Base-by-base conservation (phyloP, 2,888 invertebrate species). In the Mycalesis mineus region DNA sequence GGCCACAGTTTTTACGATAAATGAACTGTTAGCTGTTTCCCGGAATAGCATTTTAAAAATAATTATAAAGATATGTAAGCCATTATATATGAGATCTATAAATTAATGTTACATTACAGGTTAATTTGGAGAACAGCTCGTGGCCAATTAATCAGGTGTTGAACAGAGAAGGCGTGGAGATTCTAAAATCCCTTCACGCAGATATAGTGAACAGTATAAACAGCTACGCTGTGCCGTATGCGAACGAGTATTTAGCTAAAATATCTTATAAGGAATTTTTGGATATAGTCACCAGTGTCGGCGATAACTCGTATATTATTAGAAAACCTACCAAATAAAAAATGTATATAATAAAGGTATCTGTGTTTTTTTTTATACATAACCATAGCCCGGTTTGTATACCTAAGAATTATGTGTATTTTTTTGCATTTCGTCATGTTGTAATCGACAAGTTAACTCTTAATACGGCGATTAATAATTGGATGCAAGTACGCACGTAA, bases 71-170 rank as follows among this genome's bases (percentile, higher is more conserved):
- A n/a, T n/a, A n/a, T n/a, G n/a, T n/a, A n/a, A n/a, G n/a, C 14
- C 13, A 36, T 31, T n/a, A 28, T 9, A 22, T 11, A 36, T n/a
- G n/a, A n/a, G n/a, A n/a, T n/a, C n/a, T n/a, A 22, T 22, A 22
- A 22, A 22, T 22, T 22, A 4, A 22, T 22, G 22, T 22, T 22
- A 5, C 22, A 22, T 22, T 22, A 22, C 60, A 79, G 79, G 71
- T 72, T 17, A 62, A 74, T 49, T 69, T 80, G 61, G 71, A 71
- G 51, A 68, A 70, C 55, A 75, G 75, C 52, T 74, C 78, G 0
- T 77, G 74, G 71, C 74, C 76, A 7, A 67, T 80, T 14, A 74
- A 74, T 48, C 63, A 68, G 36, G 61, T 79, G 13, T 54, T 80
- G 29, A 80, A 76, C 55, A 67, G 51, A 5, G 71, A 71, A 59